These are phyloP conservation scores for Drosophila repletoides DNA, from an alignment of 1,140 invertebrate species.

Conservation along the genomic window DNA sequence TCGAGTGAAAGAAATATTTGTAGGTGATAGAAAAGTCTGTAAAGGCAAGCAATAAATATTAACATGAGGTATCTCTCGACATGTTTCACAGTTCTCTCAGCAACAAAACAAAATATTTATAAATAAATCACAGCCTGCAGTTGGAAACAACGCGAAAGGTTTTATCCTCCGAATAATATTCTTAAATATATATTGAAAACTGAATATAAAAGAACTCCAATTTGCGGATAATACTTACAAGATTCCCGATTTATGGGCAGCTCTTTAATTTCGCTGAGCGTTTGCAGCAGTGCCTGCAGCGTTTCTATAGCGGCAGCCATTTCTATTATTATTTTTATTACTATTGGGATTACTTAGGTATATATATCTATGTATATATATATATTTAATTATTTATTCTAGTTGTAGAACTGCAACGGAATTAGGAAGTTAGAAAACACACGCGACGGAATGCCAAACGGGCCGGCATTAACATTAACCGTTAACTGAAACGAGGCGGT, in stretches of 20 bases:
- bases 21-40: slow-evolving; percentile 1
- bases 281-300: slow-evolving; percentile 57
- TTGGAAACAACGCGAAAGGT: slow-evolving; percentile 45
- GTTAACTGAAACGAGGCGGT: slow-evolving; percentile 57
- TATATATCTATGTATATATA: slow-evolving; percentile 3
- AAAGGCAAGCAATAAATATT: neutral
- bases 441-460: slow-evolving; percentile 49
- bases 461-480: slow-evolving; percentile 70
- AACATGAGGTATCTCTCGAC: neutral
- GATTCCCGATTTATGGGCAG: slow-evolving; percentile 70
- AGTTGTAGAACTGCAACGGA: slow-evolving; percentile 51
- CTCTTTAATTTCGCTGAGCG: slow-evolving; percentile 69
- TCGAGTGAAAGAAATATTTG: neutral
- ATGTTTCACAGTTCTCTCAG: slow-evolving; percentile 5
- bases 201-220: no score
- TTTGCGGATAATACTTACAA: slow-evolving; percentile 67
- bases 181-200: neutral
- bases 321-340: slow-evolving; percentile 34
- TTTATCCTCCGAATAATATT: neutral
- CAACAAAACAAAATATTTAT: slow-evolving; percentile 54
- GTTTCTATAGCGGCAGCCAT: slow-evolving; percentile 77
- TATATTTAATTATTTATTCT: slow-evolving; percentile 11
- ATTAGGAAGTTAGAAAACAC: slow-evolving; percentile 53
- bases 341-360: slow-evolving; percentile 27
- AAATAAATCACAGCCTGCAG: slow-evolving; percentile 74